Evolutionary conservation across 2,797 vertebrate genomes (phyloP).

Genomic region (Eutrigla gurnardus): DNA sequence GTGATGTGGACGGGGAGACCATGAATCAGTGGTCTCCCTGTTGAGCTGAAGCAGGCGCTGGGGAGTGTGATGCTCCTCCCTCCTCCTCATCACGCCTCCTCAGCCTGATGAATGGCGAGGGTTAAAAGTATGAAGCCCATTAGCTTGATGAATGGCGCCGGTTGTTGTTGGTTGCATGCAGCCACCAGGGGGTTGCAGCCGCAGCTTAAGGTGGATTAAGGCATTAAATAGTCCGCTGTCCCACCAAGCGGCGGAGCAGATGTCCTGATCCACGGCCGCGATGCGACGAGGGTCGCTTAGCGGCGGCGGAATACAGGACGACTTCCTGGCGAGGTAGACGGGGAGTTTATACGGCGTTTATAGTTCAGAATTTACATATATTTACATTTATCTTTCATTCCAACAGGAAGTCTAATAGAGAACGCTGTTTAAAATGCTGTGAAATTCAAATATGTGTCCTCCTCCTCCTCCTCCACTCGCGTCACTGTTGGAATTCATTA

Average conservation of each 20-base stretch:
- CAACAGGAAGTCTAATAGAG: neutral
- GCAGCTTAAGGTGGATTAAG: constrained; percentile 83
- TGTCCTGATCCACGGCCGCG: constrained; percentile 46
- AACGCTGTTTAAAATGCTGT: neutral
- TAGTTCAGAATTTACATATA: constrained; percentile 36
- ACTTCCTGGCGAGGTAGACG: constrained; percentile 30
- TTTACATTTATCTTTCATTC: constrained; percentile 6
- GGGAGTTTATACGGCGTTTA: constrained; percentile 15
- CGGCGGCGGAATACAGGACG: constrained; percentile 20
- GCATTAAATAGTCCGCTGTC: constrained; percentile 81
- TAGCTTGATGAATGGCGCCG: constrained; percentile 84
- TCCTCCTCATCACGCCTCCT: constrained; percentile 68
- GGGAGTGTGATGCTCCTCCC: constrained; percentile 74
- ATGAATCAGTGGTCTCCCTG: constrained; percentile 81
- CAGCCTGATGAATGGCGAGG: constrained; percentile 85
- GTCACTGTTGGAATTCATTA: constrained; percentile 63
- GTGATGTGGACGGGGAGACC: constrained; percentile 70
- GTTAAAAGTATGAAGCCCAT: constrained; percentile 89
- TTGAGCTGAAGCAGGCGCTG: constrained; percentile 64
- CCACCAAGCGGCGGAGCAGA: constrained; percentile 69
- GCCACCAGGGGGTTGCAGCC: constrained; percentile 76
- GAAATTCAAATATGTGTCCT: neutral
- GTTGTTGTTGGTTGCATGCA: constrained; percentile 79
- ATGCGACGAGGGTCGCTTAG: constrained; percentile 1
- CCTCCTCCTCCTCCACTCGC: constrained; percentile 15